These are phyloP conservation scores for Auanema freiburgensis DNA, from an alignment of 2,888 invertebrate species.

Conservation along the genomic window DNA sequence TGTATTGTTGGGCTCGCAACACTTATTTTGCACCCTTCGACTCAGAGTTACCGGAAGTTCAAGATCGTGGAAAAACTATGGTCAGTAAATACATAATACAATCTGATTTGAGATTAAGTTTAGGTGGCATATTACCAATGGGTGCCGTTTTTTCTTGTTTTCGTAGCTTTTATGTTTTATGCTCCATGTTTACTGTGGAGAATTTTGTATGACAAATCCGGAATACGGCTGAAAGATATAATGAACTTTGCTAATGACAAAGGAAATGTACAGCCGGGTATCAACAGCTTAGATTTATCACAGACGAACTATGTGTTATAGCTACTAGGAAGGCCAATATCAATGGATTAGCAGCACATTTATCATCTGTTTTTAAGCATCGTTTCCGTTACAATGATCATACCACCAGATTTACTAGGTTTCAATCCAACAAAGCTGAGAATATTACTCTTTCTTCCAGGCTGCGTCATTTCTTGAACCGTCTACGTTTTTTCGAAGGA, in stretches of 20 bases:
- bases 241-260: slow-evolving; percentile 62
- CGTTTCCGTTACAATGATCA: slow-evolving; percentile 47
- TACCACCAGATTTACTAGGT: background rate
- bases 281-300: no score
- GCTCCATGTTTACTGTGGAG: slow-evolving; percentile 64
- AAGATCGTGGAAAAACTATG: slow-evolving; percentile 35
- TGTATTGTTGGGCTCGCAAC: slow-evolving; percentile 64
- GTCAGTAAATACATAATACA: slow-evolving; percentile 8
- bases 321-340: slow-evolving; percentile 42
- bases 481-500: slow-evolving; percentile 60
- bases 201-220: slow-evolving; percentile 58
- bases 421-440: no score
- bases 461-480: background rate
- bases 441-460: no score
- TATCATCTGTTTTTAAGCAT: slow-evolving; percentile 61
- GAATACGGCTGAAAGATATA: slow-evolving; percentile 63
- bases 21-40: slow-evolving; percentile 63
- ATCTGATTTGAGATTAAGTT: background rate
- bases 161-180: slow-evolving; percentile 64
- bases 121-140: slow-evolving; percentile 61
- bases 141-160: slow-evolving; percentile 64
- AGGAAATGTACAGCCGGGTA: slow-evolving; percentile 57
- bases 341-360: slow-evolving; percentile 55
- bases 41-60: slow-evolving; percentile 55
- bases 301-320: background rate